Conservation (phyloP, 1,140 invertebrate species). For the Trichonephila clavata region DNA sequence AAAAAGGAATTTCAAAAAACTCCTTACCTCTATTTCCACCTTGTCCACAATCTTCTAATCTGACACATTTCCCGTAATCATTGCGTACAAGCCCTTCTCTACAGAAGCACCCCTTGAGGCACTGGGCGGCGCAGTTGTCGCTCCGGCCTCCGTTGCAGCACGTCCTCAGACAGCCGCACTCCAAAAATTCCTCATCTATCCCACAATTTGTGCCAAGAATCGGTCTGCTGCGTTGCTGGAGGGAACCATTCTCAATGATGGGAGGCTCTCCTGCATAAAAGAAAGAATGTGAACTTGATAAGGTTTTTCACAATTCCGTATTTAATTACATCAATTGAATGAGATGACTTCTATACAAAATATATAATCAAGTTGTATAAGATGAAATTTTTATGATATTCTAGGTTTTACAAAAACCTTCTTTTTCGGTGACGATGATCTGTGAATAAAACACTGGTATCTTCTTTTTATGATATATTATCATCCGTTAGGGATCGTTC, state of each 20-base stretch:
- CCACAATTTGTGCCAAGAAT: no score
- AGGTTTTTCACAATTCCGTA: no score
- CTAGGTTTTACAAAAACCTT: no score
- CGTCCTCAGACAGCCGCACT: conserved; percentile 61
- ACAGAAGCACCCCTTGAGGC: conserved; percentile 73
- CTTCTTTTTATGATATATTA: no score
- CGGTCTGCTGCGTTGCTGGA: not conserved
- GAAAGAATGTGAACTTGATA: no score
- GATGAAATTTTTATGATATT: no score
- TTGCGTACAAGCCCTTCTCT: conserved; percentile 67
- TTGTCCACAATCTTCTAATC: not conserved
- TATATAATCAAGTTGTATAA: no score
- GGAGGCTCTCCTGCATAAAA: not conserved
- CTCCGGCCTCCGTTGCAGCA: conserved; percentile 50
- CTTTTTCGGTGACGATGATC: no score
- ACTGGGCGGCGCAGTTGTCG: conserved; percentile 24
- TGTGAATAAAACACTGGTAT: no score
- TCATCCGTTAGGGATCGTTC: no score
- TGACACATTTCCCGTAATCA: conserved; percentile 15
- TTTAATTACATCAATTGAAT: no score
- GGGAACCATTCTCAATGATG: not conserved
- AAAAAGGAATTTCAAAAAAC: not conserved
- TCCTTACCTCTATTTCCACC: not conserved
- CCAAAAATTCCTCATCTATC: conserved; percentile 35
- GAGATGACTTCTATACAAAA: no score